Evolutionary conservation across 2,113 vertebrate species (phyloP), one percentile per base, ranked within the genome.

Genomic region (Hippocampus zosterae): DNA sequence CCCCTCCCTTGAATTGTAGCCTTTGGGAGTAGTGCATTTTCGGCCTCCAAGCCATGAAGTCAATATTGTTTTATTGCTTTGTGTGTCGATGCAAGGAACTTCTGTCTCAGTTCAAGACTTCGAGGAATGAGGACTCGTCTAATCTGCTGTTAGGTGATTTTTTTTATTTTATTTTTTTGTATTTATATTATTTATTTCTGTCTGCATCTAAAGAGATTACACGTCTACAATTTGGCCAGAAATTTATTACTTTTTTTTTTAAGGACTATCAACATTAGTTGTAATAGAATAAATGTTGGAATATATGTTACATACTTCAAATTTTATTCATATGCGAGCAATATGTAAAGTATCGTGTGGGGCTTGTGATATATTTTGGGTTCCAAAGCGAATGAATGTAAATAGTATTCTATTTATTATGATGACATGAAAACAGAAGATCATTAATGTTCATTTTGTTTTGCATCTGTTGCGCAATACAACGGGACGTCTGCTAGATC

Each of bases 311-410:
- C 91, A 92, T 94, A 89, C 92, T 93, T 96, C 94, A 91, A 91
- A 92, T 94, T 93, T 89, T 91, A 93, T 91, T 95, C 93, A 94
- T 92, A 93, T 93, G 94, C 93, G 94, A 96, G 94, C 95, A 95
- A 95, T 95, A 95, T 94, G 92, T 95, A 93, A 93, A 93, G 91
- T 94, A 92, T 88, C 89, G 91, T 93, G 90, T 92, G 91, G 88
- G 92, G 92, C 93, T 94, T 94, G 93, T 95, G 92, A 91, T 92
- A 91, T 92, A 91, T 93, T 90, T 93, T 92, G 92, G 91, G 86
- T 92, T 92, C 87, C 89, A 92, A 92, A 93, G 91, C 94, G 92
- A 94, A 93, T 94, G 88, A 92, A 86, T 95, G 95, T 95, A 94
- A 92, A 94, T 95, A 94, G 82, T 89, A 85, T 81, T 77, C 88